Evolutionary conservation across 1,140 invertebrate genomes (phyloP).

Genomic region (Tetragnatha versicolor): DNA sequence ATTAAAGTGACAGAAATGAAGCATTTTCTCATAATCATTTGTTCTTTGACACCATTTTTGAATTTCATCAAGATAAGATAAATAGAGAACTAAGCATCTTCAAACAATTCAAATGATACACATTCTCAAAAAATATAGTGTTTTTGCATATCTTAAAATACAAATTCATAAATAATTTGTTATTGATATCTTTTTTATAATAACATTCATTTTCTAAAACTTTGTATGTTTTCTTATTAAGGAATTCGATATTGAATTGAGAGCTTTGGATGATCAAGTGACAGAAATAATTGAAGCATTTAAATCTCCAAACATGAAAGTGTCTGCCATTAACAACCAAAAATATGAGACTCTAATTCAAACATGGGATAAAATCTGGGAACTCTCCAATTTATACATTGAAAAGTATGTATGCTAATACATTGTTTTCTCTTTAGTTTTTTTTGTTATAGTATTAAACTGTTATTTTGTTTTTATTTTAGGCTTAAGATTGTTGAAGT

Average conservation of each 20-base stretch:
- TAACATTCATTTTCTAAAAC: too few relatives aligned
- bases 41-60: too few relatives aligned
- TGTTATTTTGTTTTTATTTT: constrained; percentile 34
- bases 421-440: not conserved
- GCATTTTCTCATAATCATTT: too few relatives aligned
- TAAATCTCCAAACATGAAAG: constrained; percentile 71
- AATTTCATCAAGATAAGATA: too few relatives aligned
- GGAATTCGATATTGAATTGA: constrained; percentile 48
- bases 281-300: constrained; percentile 64
- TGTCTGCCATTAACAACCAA: constrained; percentile 87
- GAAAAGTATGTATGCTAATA: constrained; percentile 75
- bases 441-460: not conserved
- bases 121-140: not conserved
- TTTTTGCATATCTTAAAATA: too few relatives aligned
- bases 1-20: too few relatives aligned
- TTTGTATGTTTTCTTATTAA: constrained; percentile 11
- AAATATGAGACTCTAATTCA: constrained; percentile 82
- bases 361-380: constrained; percentile 91
- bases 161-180: too few relatives aligned
- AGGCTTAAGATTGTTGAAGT: constrained; percentile 88
- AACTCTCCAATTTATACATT: constrained; percentile 83
- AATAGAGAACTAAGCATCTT: too few relatives aligned
- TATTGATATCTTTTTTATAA: not conserved
- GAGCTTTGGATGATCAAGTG: constrained; percentile 66
- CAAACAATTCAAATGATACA: not conserved